phyloP scores from a whole-genome alignment of 1,140 invertebrate species.

The Ectropis grisescens region DNA sequence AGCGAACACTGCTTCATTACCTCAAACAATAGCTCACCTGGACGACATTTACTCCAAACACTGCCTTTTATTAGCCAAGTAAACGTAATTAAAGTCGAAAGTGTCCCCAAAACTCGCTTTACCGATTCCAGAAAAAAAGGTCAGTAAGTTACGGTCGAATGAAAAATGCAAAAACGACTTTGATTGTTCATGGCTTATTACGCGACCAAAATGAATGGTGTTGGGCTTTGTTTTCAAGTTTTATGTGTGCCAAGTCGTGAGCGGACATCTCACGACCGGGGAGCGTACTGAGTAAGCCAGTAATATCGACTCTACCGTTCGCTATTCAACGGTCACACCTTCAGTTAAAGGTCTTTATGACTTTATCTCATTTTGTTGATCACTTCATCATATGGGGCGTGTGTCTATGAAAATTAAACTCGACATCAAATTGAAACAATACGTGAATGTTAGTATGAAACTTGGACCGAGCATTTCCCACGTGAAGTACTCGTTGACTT shows the following conservation, averaged over 20 bases:
- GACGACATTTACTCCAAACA: slow-evolving; percentile 52
- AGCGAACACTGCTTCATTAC: slow-evolving; percentile 28
- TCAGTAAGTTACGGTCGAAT: slow-evolving; percentile 27
- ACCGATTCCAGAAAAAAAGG: slow-evolving; percentile 41
- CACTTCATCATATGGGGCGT: too few relatives aligned
- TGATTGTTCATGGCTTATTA: slow-evolving; percentile 57
- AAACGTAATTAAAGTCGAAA: slow-evolving; percentile 47
- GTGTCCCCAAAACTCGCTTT: slow-evolving; percentile 44
- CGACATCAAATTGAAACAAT: too few relatives aligned
- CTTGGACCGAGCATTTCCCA: too few relatives aligned
- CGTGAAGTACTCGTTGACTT: too few relatives aligned
- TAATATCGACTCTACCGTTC: too few relatives aligned
- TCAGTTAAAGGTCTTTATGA: too few relatives aligned
- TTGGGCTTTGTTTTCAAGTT: slow-evolving; percentile 21
- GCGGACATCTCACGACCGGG: too few relatives aligned
- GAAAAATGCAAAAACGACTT: slow-evolving; percentile 39
- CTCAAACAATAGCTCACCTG: slow-evolving; percentile 48
- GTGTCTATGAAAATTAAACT: too few relatives aligned
- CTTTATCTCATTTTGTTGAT: too few relatives aligned
- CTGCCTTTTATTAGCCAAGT: slow-evolving; percentile 28
- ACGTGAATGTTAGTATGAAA: too few relatives aligned
- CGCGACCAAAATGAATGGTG: slow-evolving; percentile 40
- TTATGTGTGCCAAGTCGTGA: slow-evolving; percentile 16
- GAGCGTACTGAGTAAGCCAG: too few relatives aligned
- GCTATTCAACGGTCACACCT: too few relatives aligned